Conservation (phyloP, 2,797 vertebrate species). For the Alfaro cultratus region DNA sequence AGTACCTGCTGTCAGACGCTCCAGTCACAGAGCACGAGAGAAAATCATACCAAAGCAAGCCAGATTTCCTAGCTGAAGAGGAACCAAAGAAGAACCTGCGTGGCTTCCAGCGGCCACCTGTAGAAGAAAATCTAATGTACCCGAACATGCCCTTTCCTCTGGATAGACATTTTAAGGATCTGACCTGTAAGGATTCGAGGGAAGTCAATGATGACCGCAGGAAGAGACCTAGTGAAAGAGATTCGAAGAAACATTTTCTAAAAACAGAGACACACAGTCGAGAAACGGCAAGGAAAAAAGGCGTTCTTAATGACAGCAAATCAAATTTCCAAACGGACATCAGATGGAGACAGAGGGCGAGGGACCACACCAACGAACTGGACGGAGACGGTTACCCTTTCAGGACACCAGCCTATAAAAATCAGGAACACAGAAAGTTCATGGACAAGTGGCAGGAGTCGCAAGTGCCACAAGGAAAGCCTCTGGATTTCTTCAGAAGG, state of each 20-base stretch:
- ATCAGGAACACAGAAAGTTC: neutral
- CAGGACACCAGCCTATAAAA: neutral
- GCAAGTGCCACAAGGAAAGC: neutral
- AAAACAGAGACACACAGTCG: neutral
- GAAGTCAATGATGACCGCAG: accelerated
- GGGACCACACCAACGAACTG: neutral
- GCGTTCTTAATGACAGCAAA: neutral
- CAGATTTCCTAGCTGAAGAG: neutral
- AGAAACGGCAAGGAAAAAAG: neutral
- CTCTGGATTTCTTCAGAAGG: neutral
- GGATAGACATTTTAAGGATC: neutral
- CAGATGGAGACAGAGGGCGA: neutral
- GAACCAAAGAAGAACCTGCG: neutral
- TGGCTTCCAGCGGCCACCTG: neutral
- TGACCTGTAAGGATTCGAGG: no score
- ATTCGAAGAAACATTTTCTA: neutral
- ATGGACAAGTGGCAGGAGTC: neutral
- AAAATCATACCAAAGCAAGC: neutral
- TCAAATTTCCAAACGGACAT: neutral
- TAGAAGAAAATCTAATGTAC: neutral
- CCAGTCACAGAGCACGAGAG: neutral
- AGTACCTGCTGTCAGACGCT: neutral
- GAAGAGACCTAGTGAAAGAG: neutral
- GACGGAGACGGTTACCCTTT: neutral
- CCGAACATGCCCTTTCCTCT: neutral